Evolutionary conservation across 92 coral and sea anemone genomes (phyloP).

Genomic region (Pocillopora meandrina): DNA sequence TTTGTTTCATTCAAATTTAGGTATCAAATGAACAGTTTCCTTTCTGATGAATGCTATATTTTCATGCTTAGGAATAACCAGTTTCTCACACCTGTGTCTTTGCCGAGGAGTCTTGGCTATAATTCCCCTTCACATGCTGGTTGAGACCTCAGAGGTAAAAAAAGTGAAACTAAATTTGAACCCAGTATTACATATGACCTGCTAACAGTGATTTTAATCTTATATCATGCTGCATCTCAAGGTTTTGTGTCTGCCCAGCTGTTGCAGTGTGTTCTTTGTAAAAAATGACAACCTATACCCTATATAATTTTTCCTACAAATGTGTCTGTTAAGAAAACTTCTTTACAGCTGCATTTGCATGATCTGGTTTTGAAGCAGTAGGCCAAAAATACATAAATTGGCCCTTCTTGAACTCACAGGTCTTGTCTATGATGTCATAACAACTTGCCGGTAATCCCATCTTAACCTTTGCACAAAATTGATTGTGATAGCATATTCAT

Average conservation of each 20-base stretch:
- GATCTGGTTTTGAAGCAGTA: too few relatives aligned
- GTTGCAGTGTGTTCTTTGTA: background rate
- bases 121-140: slow-evolving; percentile 66
- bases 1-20: too few relatives aligned
- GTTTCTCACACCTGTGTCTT: slow-evolving; percentile 78
- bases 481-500: too few relatives aligned
- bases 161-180: background rate
- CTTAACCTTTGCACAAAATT: too few relatives aligned
- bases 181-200: background rate
- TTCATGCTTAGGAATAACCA: background rate
- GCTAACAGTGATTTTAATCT: too few relatives aligned
- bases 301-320: background rate
- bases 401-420: too few relatives aligned
- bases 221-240: too few relatives aligned
- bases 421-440: too few relatives aligned
- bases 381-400: too few relatives aligned
- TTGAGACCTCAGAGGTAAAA: slow-evolving; percentile 58
- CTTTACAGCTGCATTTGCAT: too few relatives aligned
- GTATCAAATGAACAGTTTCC: background rate
- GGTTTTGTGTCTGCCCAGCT: background rate
- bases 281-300: background rate
- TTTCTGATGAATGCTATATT: background rate
- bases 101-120: slow-evolving; percentile 91
- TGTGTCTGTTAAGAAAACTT: too few relatives aligned
- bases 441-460: too few relatives aligned